Evolutionary conservation across 2,113 vertebrate species (phyloP), one percentile per base, ranked within the genome.

Genomic region (Coptodon bakossiorum): DNA sequence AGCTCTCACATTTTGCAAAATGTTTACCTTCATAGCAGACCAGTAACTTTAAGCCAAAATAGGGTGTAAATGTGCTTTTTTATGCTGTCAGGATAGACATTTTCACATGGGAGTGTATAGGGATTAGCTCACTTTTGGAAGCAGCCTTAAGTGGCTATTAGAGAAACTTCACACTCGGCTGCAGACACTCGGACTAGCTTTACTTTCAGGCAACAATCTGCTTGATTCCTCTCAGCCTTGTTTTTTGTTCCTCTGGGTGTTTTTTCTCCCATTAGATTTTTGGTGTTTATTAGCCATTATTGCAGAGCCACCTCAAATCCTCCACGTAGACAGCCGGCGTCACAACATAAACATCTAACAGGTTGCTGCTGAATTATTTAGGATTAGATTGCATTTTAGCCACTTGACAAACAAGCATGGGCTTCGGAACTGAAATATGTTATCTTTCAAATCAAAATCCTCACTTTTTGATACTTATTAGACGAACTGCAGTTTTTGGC

Each of bases 301-400:
- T 68, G 63, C 34, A 40, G 63, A 40, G 2, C 63, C 63, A 40
- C 6, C 63, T 40, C 3, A 68, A 68, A 68, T 22, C 63, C 34
- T 68, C 7, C 19, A 40, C 4, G 3, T 8, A 68, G 63, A 68
- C 6, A 68, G 63, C 0, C 0, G 1, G 0, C 11, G 0, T 68
- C 34, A 40, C 19, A 38, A 5, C 63, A 40, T 68, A 68, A 68
- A 68, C 63, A 68, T 22, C 36, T 68, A 68, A 22, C 36, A 40
- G 19, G 19, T 68, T 68, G 63, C 34, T 68, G 63, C 34, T 68
- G 63, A 68, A 40, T 68, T 22, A 40, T 36, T 68, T 40, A 68
- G 34, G 34, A 40, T 68, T 13, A 2, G 34, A 68, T 1, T 8
- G 63, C 19, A 68, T 22, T 68, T 68, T 40, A 68, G 34, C 34